A percentile compares a stretch with the other conserved stretches of the same genome.
phyloP scores from a whole-genome alignment of 2,888 invertebrate species.

The Acanthosepion esculentum region DNA sequence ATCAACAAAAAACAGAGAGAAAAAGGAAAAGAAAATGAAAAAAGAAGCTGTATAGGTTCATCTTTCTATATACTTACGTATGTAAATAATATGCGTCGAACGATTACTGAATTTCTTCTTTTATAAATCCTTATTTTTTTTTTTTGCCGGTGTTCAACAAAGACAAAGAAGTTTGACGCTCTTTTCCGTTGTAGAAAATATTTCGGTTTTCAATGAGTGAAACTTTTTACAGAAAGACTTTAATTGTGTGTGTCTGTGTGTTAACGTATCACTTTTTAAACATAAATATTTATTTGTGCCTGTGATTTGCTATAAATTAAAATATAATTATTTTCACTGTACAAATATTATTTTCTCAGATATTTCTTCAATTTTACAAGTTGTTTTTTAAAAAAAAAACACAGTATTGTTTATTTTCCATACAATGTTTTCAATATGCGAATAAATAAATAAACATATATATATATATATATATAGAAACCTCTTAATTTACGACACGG shows the following conservation, averaged over 20 bases:
- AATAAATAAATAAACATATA: neutral
- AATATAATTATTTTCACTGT: too few relatives aligned
- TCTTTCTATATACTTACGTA: neutral
- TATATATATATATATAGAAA: neutral
- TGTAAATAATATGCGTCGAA: neutral
- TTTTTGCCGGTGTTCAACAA: neutral
- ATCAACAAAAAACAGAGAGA: neutral
- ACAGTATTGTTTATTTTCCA: neutral
- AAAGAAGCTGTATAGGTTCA: neutral
- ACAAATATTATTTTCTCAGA: too few relatives aligned
- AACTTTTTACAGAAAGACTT: neutral
- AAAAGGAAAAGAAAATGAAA: neutral
- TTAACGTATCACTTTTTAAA: neutral
- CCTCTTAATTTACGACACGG: too few relatives aligned
- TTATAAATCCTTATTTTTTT: conserved; percentile 6
- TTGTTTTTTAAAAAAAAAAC: neutral
- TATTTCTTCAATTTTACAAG: too few relatives aligned
- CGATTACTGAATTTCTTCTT: neutral
- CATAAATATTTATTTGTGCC: too few relatives aligned
- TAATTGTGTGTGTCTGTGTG: neutral
- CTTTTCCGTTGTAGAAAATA: neutral
- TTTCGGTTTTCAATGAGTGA: neutral
- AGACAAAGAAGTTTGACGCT: neutral
- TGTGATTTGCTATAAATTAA: too few relatives aligned
- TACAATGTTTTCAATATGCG: neutral